A percentile compares a stretch with the other conserved stretches of the same genome.
Conservation (phyloP, 2,888 invertebrate species). For the Gisinianus flammeolus region DNA sequence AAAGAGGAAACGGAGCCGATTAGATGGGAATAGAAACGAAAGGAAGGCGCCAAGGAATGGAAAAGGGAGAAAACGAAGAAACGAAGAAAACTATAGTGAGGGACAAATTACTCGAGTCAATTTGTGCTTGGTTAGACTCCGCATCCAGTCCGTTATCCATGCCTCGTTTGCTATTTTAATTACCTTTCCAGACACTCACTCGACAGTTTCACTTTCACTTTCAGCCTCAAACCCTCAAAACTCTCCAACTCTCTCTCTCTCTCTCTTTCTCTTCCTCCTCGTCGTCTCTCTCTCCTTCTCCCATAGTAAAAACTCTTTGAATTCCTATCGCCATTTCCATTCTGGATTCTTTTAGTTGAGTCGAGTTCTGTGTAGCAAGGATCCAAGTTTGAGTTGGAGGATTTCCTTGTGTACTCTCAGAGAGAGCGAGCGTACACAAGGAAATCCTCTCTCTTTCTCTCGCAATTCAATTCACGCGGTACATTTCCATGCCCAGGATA, state of each 20-base stretch:
- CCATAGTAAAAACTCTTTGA: background rate
- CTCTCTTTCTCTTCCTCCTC: background rate
- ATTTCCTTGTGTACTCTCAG: background rate
- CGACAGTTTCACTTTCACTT: background rate
- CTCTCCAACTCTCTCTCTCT: background rate
- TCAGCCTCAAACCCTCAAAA: background rate
- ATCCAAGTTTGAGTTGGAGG: background rate
- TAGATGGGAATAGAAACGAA: background rate
- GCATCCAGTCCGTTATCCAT: conserved; percentile 23
- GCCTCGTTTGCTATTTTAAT: conserved; percentile 28
- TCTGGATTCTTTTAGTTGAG: background rate
- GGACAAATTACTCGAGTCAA: conserved; percentile 23
- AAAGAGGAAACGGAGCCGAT: background rate
- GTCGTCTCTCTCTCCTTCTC: background rate
- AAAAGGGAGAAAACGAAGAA: background rate
- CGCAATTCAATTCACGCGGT: background rate
- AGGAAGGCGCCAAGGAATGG: background rate
- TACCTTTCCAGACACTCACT: conserved; percentile 13
- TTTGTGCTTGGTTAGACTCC: conserved; percentile 23
- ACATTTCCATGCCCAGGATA: too few species aligned
- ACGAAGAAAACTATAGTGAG: background rate
- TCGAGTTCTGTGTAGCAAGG: background rate
- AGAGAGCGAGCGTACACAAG: background rate
- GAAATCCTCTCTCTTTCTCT: background rate
- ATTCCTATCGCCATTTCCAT: background rate